These are phyloP conservation scores for Scaeva pyrastri DNA, from an alignment of 2,888 invertebrate species.

Conservation along the genomic window DNA sequence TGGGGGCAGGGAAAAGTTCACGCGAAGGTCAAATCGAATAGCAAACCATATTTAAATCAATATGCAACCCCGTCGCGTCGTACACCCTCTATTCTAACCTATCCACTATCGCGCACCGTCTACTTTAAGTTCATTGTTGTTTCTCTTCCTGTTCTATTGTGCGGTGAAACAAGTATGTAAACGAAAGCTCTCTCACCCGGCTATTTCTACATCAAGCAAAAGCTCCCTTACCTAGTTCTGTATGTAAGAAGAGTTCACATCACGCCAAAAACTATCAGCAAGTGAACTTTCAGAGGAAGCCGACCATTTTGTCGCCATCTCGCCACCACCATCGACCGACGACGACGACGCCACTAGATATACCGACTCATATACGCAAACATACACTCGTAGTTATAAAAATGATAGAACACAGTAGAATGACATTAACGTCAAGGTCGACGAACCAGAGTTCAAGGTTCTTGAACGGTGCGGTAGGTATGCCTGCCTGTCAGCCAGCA, in stretches of 20 bases:
- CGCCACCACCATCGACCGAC: no score
- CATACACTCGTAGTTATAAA: slow-evolving; percentile 19
- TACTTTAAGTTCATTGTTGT: slow-evolving; percentile 57
- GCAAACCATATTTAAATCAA: slow-evolving; percentile 62
- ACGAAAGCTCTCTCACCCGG: slow-evolving; percentile 60
- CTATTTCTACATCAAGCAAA: slow-evolving; percentile 24
- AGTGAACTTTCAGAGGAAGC: slow-evolving; percentile 36
- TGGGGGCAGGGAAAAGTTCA: slow-evolving; percentile 76
- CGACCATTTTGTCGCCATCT: slow-evolving; percentile 33
- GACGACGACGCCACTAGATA: no score
- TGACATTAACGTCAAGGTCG: slow-evolving; percentile 83
- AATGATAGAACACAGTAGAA: slow-evolving; percentile 77
- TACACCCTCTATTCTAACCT: no score
- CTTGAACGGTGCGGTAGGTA: slow-evolving; percentile 64
- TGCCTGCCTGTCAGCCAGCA: slow-evolving; percentile 26
- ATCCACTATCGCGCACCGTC: no score
- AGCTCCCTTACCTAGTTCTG: slow-evolving; percentile 22
- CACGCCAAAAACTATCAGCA: slow-evolving; percentile 7
- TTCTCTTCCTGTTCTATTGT: slow-evolving; percentile 65
- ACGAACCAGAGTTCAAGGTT: slow-evolving; percentile 84
- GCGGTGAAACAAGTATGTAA: not conserved
- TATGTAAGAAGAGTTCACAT: not conserved
- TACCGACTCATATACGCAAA: no score
- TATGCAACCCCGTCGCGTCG: no score
- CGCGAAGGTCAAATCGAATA: slow-evolving; percentile 80